Evolutionary conservation across 2,797 vertebrate genomes (phyloP), one percentile per base, ranked within the genome.

Genomic region (Enteromius treurensis): DNA sequence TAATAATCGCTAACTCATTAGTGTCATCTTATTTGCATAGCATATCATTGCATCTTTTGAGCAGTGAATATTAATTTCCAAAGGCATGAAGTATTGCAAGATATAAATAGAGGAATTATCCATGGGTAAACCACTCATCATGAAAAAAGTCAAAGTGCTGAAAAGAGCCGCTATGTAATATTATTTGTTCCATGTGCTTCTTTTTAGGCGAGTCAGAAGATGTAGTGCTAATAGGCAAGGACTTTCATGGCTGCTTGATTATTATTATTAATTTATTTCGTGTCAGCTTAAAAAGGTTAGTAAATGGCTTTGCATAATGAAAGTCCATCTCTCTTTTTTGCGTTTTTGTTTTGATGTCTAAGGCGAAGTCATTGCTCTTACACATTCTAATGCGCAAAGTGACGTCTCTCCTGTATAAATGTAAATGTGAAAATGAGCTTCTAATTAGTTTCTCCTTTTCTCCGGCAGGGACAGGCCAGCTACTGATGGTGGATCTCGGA

Each of bases 401-500:
- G 47, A 53, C 1, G 9, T 37, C 5, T 53, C 4, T 74, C 37
- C 1, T 55, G 26, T 26, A 19, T 29, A 5, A n/a, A 40, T 29
- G 37, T 60, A n/a, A 23, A 60, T 71, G 3, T 15, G 14, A 77
- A 45, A 64, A 64, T 17, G 0, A 26, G 8, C 29, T 45, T 77
- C 47, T 84, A 62, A 84, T 78, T 81, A 23, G n/a, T 51, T 67
- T 74, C 51, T 70, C 87, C 26, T 77, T 81, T 85, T 55, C 64
- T 5, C 23, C 71, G 85, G 92, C 91, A 89, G 86, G 84, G 78
- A 83, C 82, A 89, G 88, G 80, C 91, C 89, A 85, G 85, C 87
- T 75, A 85, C 81, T 77, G 85, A 88, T 89, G 89, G 85, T 90
- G 89, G 87, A 88, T 83, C 76, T 90, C 88, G 90, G 93, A 92